phyloP scores from a whole-genome alignment of 2,888 invertebrate genomes.

The Azorinus chamasolen region DNA sequence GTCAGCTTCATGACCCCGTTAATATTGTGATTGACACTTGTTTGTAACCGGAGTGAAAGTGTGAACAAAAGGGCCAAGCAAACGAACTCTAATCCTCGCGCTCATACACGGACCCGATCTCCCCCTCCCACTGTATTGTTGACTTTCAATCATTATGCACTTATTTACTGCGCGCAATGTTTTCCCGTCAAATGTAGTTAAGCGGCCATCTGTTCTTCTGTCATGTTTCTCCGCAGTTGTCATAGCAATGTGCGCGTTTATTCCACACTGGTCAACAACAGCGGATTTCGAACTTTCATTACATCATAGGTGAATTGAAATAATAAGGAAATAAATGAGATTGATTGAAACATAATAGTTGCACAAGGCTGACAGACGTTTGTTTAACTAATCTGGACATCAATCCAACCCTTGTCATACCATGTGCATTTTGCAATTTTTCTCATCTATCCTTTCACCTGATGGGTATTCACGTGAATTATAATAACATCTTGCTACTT shows the following conservation, averaged over 20 bases:
- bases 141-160: constrained; percentile 55
- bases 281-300: constrained; percentile 44
- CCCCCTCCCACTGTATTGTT: constrained; percentile 40
- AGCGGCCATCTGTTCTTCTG: constrained; percentile 54
- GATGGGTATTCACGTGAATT: too few species aligned
- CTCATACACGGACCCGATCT: constrained; percentile 20
- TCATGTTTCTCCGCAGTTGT: constrained; percentile 24
- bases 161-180: constrained; percentile 54
- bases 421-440: too few species aligned
- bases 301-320: constrained; percentile 33
- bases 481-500: too few species aligned
- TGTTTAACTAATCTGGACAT: too few species aligned
- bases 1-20: too few species aligned
- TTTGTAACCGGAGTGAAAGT: too few species aligned
- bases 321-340: constrained; percentile 44
- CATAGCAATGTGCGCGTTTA: constrained; percentile 44
- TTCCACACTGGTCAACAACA: constrained; percentile 32
- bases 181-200: constrained; percentile 41
- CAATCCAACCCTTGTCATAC: too few species aligned
- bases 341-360: constrained; percentile 12
- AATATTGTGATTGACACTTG: too few species aligned
- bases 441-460: too few species aligned
- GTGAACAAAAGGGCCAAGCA: not conserved
- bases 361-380: too few species aligned
- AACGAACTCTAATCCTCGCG: constrained; percentile 23